A percentile compares a stretch with the other conserved stretches of the same genome.
Conservation (phyloP, 2,888 invertebrate species). For the Ormyrus labotus region DNA sequence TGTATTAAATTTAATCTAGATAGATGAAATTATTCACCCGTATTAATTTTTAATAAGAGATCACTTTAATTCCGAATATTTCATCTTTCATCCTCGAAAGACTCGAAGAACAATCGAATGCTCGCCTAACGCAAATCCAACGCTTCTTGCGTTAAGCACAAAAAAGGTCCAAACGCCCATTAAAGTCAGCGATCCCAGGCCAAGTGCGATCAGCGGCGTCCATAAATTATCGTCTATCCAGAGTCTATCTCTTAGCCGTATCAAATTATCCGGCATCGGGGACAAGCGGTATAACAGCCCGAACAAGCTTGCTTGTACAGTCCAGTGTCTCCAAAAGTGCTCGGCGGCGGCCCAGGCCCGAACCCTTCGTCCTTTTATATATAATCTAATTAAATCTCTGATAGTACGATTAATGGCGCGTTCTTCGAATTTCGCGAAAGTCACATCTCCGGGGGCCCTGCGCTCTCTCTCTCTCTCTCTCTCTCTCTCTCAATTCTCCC, state of each 20-base stretch:
- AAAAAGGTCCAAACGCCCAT: conserved; percentile 16
- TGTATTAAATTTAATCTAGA: no score
- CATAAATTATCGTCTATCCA: conserved; percentile 42
- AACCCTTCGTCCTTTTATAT: background rate
- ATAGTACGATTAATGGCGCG: conserved; percentile 46
- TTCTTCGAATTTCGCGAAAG: conserved; percentile 45
- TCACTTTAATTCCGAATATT: no score
- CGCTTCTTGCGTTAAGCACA: background rate
- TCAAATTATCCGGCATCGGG: conserved; percentile 43
- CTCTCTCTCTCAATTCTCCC: background rate
- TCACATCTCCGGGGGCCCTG: conserved; percentile 23
- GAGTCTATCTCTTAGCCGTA: conserved; percentile 33
- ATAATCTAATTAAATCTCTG: conserved; percentile 55
- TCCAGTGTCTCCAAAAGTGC: background rate
- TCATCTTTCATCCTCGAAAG: no score
- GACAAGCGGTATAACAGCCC: background rate
- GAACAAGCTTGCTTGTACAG: background rate
- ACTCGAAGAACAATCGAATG: no score
- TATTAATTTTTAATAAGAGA: no score
- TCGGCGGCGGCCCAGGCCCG: background rate
- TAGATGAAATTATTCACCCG: no score
- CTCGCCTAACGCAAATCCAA: no score
- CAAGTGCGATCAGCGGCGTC: background rate
- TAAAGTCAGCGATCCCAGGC: background rate
- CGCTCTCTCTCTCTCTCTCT: background rate